phyloP scores from a whole-genome alignment of 2,797 vertebrate genomes.

The Tamandua tetradactyla region DNA sequence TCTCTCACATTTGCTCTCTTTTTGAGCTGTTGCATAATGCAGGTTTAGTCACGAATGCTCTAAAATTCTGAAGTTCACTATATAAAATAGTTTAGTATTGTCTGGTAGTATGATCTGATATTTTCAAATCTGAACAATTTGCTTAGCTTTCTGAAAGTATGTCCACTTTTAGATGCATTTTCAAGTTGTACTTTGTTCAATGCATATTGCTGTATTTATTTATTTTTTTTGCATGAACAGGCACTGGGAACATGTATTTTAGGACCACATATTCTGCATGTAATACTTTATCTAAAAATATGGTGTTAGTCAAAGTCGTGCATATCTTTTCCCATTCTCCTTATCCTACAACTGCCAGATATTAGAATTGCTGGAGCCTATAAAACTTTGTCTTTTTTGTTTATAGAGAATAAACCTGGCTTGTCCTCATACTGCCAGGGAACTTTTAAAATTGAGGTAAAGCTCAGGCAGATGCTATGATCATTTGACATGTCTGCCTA shows the following conservation, averaged over 20 bases:
- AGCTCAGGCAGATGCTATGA: background rate
- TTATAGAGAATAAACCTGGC: background rate
- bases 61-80: background rate
- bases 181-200: background rate
- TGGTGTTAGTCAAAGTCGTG: background rate
- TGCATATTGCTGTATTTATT: rapidly evolving
- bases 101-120: background rate
- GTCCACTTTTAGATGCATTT: background rate
- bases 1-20: background rate
- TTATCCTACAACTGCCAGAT: background rate
- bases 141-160: background rate
- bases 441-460: background rate
- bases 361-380: background rate
- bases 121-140: background rate
- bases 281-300: no score
- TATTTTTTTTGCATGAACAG: no score
- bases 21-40: background rate
- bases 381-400: background rate
- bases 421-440: background rate
- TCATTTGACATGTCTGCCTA: background rate
- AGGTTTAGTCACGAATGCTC: background rate
- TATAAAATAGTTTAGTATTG: background rate
- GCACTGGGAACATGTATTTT: no score
- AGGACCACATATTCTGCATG: background rate
- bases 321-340: background rate